Conservation (phyloP, 2,797 vertebrate genomes). For the Kryptopterus vitreolus region DNA sequence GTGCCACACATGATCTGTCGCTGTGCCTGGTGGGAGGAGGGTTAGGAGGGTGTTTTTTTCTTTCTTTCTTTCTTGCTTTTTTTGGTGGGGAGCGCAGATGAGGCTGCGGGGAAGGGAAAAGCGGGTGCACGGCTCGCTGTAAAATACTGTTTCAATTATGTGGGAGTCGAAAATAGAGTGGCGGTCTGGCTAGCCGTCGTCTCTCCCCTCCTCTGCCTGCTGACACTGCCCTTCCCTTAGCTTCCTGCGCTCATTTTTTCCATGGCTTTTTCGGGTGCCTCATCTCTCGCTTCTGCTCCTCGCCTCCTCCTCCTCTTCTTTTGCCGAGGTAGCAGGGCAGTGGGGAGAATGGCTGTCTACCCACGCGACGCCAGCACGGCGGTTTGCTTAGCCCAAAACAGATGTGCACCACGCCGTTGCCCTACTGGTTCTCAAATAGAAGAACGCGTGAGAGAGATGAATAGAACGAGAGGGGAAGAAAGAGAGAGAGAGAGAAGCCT, state of each 20-base stretch:
- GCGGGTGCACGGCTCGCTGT: constrained; percentile 62
- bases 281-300: constrained; percentile 60
- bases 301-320: constrained; percentile 55
- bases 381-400: constrained; percentile 81
- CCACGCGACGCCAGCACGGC: constrained; percentile 74
- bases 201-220: constrained; percentile 59
- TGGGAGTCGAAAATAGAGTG: constrained; percentile 85
- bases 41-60: no score
- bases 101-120: constrained; percentile 56
- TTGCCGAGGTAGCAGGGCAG: constrained; percentile 76
- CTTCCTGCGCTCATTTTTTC: constrained; percentile 74
- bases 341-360: constrained; percentile 77
- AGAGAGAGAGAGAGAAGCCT: background rate
- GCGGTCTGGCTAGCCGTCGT: constrained; percentile 77
- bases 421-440: constrained; percentile 52
- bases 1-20: constrained; percentile 70
- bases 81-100: constrained; percentile 51
- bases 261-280: constrained; percentile 71
- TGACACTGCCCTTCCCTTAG: constrained; percentile 71
- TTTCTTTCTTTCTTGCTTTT: no score
- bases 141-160: constrained; percentile 94
- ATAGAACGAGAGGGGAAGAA: constrained; percentile 29
- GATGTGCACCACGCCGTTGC: constrained; percentile 73
- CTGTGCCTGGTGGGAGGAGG: constrained; percentile 52
- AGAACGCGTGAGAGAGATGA: constrained; percentile 40